Evolutionary conservation across 2,113 vertebrate genomes (phyloP).

Genomic region (Thymallus thymallus): DNA sequence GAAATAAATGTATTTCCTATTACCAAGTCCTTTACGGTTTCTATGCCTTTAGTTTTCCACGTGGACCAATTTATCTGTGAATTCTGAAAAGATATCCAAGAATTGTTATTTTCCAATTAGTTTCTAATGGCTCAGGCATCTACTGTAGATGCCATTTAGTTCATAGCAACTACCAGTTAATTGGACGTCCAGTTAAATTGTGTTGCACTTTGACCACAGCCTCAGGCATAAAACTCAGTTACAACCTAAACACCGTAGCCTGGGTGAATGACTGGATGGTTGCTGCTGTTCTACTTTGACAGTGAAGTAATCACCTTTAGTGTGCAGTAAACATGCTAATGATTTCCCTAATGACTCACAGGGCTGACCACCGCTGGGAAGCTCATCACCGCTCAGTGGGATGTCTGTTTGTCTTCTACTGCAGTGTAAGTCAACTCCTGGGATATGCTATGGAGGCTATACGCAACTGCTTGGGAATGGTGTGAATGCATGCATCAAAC

Average conservation of each 20-base stretch:
- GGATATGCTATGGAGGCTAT: neutral
- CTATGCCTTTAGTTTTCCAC: too few species aligned
- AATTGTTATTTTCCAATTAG: neutral
- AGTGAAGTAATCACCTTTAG: constrained; percentile 27
- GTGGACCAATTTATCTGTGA: too few species aligned
- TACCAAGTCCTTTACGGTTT: too few species aligned
- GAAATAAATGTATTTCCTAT: too few species aligned
- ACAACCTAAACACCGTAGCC: neutral
- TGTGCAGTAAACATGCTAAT: constrained; percentile 25
- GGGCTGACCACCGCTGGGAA: constrained; percentile 26
- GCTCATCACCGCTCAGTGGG: constrained; percentile 32
- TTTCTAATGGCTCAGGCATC: neutral
- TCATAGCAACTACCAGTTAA: constrained; percentile 2
- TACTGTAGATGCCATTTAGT: neutral
- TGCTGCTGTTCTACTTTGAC: constrained; percentile 3
- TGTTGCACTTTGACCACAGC: neutral
- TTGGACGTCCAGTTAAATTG: neutral
- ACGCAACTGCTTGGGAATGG: neutral
- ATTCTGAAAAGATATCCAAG: too few species aligned
- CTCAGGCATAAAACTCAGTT: neutral
- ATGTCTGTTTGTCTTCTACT: neutral
- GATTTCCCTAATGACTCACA: constrained; percentile 20
- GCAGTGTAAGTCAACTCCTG: neutral
- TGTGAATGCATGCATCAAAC: neutral
- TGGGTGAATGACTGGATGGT: neutral